Percentiles rank a stretch among this genome's conserved stretches.
These are phyloP conservation scores for Troilus luridus DNA, from an alignment of 2,888 invertebrate species.

Conservation along the genomic window DNA sequence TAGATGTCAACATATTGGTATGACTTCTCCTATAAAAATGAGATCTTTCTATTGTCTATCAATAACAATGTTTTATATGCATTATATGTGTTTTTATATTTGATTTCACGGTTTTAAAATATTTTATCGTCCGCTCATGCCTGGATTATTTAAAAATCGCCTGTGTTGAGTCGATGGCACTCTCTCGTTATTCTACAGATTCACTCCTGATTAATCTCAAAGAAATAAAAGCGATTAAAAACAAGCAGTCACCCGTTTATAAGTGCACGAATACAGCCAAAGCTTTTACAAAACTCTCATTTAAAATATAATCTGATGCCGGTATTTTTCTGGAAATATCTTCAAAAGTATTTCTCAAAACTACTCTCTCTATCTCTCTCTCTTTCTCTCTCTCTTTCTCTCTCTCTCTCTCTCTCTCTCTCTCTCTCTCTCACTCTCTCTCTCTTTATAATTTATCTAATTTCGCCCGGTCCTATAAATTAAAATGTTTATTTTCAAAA, in stretches of 20 bases:
- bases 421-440: no score
- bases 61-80: no score
- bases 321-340: neutral
- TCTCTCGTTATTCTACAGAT: neutral
- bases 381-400: neutral
- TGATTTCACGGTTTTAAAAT: neutral
- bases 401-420: no score
- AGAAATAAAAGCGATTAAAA: slow-evolving; percentile 38
- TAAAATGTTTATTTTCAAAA: no score
- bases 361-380: neutral
- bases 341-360: neutral
- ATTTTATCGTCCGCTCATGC: neutral
- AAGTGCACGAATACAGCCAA: neutral
- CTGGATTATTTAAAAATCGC: neutral
- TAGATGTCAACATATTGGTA: no score
- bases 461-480: no score
- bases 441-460: no score
- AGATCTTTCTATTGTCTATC: no score
- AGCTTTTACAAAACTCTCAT: slow-evolving; percentile 9
- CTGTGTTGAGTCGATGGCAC: neutral
- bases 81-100: no score
- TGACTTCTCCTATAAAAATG: no score
- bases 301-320: neutral
- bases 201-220: slow-evolving; percentile 16
- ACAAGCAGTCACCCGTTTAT: slow-evolving; percentile 11